Evolutionary conservation across 2,888 invertebrate genomes (phyloP).

Genomic region (Chaetoderma sp.): DNA sequence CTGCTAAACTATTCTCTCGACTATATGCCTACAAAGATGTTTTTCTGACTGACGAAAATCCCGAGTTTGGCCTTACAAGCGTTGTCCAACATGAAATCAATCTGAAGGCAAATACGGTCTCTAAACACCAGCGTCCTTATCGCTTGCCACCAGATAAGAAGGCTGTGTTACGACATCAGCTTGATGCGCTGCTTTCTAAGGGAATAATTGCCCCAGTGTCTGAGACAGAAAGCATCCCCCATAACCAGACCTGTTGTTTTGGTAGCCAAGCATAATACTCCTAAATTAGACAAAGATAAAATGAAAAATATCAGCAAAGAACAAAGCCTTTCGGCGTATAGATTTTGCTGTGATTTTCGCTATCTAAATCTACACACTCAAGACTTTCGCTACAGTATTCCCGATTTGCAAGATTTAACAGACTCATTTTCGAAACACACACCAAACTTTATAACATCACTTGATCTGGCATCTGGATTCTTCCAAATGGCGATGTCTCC

Average conservation of each 20-base stretch:
- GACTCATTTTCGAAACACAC: neutral
- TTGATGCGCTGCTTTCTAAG: constrained; percentile 4
- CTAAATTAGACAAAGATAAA: too few species aligned
- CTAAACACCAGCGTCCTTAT: constrained; percentile 1
- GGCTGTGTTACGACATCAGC: constrained; percentile 3
- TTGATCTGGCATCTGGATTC: constrained; percentile 17
- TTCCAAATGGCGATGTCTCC: constrained; percentile 9
- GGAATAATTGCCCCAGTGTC: constrained; percentile 5
- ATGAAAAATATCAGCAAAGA: too few species aligned
- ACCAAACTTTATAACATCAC: constrained; percentile 6
- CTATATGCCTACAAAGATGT: constrained; percentile 1
- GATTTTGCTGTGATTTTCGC: constrained; percentile 15
- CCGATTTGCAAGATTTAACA: constrained; percentile 7
- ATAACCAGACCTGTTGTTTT: constrained; percentile 4
- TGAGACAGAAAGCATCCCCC: constrained; percentile 4
- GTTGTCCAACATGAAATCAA: neutral
- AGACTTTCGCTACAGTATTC: constrained; percentile 4
- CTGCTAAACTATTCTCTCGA: neutral
- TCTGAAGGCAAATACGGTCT: neutral
- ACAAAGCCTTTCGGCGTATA: neutral
- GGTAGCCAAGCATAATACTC: neutral
- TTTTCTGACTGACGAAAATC: constrained; percentile 11
- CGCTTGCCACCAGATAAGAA: constrained; percentile 4
- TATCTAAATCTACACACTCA: constrained; percentile 11
- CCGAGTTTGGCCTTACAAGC: neutral